Percentiles rank a stretch among this genome's conserved stretches.
These are phyloP conservation scores for Mastomys coucha DNA, from an alignment of 2,113 vertebrate species.

Conservation along the genomic window DNA sequence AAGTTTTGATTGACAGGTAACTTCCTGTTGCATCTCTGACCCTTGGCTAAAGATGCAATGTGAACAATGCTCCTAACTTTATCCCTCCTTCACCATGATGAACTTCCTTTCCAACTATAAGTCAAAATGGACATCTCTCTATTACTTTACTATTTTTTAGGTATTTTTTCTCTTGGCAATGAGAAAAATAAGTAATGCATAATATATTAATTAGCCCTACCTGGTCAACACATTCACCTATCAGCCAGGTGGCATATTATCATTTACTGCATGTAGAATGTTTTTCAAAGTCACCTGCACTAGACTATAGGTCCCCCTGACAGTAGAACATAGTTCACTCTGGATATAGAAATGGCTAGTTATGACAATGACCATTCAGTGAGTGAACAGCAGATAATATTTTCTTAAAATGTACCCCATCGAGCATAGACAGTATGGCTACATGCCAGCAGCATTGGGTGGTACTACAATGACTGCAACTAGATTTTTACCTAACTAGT, in stretches of 20 bases:
- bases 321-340: background rate
- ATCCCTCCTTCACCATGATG: background rate
- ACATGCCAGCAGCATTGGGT: background rate
- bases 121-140: no score
- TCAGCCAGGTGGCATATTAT: background rate
- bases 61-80: background rate
- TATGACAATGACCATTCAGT: conserved; percentile 48
- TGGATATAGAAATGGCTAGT: conserved; percentile 54
- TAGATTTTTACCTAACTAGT: conserved; percentile 59
- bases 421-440: conserved; percentile 53
- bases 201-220: background rate
- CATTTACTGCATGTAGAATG: background rate
- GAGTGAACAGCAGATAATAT: background rate
- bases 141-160: no score
- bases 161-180: no score
- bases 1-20: no score
- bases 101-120: background rate
- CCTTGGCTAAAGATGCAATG: background rate
- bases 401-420: conserved; percentile 72
- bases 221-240: background rate
- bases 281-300: conserved; percentile 42
- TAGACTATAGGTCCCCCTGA: conserved; percentile 32
- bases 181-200: background rate
- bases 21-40: background rate
- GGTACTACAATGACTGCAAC: conserved; percentile 32